These are phyloP conservation scores for Drosophila parabipectinata DNA, from an alignment of 1,140 invertebrate species.

Conservation along the genomic window DNA sequence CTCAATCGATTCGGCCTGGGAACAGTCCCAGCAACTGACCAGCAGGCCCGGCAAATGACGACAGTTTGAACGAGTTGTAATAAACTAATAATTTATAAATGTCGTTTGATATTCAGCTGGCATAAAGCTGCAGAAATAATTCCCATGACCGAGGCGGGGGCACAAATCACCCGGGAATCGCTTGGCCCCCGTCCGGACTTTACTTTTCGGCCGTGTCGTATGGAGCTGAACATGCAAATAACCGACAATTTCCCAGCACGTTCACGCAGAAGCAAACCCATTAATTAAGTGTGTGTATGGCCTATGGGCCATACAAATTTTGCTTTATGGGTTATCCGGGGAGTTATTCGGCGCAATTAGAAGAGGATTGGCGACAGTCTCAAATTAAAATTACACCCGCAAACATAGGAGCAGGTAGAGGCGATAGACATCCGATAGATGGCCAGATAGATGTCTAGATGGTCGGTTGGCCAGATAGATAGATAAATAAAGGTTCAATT, in stretches of 20 bases:
- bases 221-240: conserved; percentile 62
- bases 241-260: conserved; percentile 73
- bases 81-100: conserved; percentile 76
- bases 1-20: conserved; percentile 33
- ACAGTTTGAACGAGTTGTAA: conserved; percentile 63
- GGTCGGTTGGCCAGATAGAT: conserved; percentile 36
- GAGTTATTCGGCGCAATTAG: conserved; percentile 61
- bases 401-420: conserved; percentile 20
- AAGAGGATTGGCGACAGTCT: conserved; percentile 55
- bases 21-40: conserved; percentile 7
- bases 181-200: conserved; percentile 25
- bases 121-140: conserved; percentile 74
- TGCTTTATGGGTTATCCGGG: conserved; percentile 46
- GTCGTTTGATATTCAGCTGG: conserved; percentile 67
- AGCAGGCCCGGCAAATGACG: not conserved
- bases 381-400: conserved; percentile 72
- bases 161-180: conserved; percentile 58
- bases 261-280: conserved; percentile 61
- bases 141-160: conserved; percentile 58
- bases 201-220: conserved; percentile 17
- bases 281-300: conserved; percentile 58
- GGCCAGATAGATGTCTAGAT: conserved; percentile 29
- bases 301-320: conserved; percentile 44
- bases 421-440: conserved; percentile 31
- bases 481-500: conserved; percentile 77